Evolutionary conservation across 2,797 vertebrate genomes (phyloP).

Genomic region (Megaceryle alcyon): DNA sequence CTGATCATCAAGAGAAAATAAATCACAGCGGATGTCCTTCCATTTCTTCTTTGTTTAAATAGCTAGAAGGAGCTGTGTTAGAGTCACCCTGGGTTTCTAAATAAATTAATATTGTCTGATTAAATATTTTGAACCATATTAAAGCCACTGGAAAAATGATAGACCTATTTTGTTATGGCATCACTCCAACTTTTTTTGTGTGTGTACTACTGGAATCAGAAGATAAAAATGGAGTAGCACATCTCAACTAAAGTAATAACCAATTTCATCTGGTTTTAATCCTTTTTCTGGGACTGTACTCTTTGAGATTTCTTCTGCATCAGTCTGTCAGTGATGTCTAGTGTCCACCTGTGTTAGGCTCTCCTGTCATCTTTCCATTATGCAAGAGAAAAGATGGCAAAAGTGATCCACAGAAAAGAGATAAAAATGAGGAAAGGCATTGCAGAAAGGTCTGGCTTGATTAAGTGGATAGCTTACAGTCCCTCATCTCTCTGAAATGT

Average conservation of each 20-base stretch:
- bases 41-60: conserved; percentile 55
- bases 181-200: background rate
- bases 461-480: background rate
- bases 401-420: background rate
- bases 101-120: conserved; percentile 20
- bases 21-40: conserved; percentile 57
- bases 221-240: background rate
- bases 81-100: conserved; percentile 12
- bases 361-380: background rate
- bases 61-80: background rate
- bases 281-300: background rate
- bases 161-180: conserved; percentile 7
- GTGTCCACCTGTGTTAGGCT: background rate
- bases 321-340: background rate
- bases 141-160: background rate
- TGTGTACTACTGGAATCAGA: background rate
- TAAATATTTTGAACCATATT: conserved; percentile 32
- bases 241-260: background rate
- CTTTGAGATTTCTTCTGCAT: background rate
- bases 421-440: background rate
- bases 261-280: background rate
- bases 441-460: background rate
- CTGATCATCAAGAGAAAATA: conserved; percentile 66
- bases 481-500: conserved; percentile 49
- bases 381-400: background rate